Conservation (phyloP, 2,888 invertebrate genomes). For the Periphyllus acericola region DNA sequence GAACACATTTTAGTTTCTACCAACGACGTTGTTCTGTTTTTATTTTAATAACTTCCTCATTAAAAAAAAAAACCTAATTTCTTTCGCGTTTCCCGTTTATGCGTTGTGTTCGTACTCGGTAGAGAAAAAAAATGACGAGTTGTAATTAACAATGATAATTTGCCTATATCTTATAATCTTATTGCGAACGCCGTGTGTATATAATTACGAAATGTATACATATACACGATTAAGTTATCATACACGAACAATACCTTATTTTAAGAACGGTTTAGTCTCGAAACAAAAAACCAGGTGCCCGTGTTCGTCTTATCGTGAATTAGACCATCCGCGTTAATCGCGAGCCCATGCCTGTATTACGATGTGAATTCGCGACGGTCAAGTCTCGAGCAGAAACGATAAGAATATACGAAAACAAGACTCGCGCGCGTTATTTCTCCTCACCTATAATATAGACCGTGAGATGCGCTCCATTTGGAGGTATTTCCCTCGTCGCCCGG, state of each 20-base stretch:
- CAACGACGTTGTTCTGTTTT: not conserved
- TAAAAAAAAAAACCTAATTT: not conserved
- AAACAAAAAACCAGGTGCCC: not conserved
- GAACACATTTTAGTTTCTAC: not conserved
- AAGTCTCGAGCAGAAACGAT: not conserved
- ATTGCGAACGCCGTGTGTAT: too few relatives aligned
- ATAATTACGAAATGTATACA: not conserved
- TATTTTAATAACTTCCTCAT: conserved; percentile 3
- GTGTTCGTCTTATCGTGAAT: not conserved
- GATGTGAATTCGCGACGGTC: not conserved
- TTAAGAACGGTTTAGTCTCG: not conserved
- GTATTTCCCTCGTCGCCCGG: not conserved
- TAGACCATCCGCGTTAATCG: not conserved
- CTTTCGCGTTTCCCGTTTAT: not conserved
- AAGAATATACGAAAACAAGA: not conserved
- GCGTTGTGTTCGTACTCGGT: not conserved
- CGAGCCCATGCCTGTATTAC: not conserved
- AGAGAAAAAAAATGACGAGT: not conserved
- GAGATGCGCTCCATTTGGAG: not conserved
- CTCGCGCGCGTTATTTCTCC: not conserved
- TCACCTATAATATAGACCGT: not conserved
- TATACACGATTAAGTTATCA: not conserved
- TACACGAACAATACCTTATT: not conserved
- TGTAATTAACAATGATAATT: conserved; percentile 3
- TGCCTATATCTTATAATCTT: too few relatives aligned